phyloP scores from a whole-genome alignment of 2,888 invertebrate species.

The Mesodorylaimus sp. region DNA sequence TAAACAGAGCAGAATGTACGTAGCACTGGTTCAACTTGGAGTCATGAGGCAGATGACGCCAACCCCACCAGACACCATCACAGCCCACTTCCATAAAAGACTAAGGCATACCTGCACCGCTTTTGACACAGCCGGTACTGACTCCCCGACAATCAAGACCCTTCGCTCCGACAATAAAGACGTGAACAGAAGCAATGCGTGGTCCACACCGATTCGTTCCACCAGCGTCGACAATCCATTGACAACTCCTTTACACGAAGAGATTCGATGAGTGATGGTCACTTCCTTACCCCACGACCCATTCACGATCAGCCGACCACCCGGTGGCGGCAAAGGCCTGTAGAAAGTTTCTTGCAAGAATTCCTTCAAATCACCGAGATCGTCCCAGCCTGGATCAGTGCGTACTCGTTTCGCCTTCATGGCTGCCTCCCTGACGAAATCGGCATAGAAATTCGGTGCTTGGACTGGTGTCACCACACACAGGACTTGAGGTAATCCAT shows the following conservation, averaged over 20 bases:
- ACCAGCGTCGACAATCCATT: not conserved
- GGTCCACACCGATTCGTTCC: not conserved
- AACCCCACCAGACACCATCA: too few relatives aligned
- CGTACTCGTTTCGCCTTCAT: too few relatives aligned
- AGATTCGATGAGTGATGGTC: not conserved
- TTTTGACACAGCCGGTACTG: not conserved
- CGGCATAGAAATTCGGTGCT: constrained; percentile 3
- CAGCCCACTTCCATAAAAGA: too few relatives aligned
- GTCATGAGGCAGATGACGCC: too few relatives aligned
- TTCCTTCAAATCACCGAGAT: not conserved
- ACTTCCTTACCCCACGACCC: not conserved
- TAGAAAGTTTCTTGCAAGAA: not conserved
- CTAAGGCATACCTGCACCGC: not conserved
- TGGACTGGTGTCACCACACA: constrained; percentile 4
- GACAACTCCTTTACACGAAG: not conserved
- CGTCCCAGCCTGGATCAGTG: too few relatives aligned
- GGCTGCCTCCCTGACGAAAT: not conserved
- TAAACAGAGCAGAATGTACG: too few relatives aligned
- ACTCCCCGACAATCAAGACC: constrained; percentile 4
- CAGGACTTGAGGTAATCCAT: constrained; percentile 5
- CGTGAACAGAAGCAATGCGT: constrained; percentile 3
- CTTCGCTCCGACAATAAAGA: constrained; percentile 9
- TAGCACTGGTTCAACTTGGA: too few relatives aligned
- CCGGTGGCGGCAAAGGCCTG: not conserved
- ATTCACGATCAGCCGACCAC: not conserved